Evolutionary conservation across 1,140 invertebrate species (phyloP).

Genomic region (Conus ventricosus): DNA sequence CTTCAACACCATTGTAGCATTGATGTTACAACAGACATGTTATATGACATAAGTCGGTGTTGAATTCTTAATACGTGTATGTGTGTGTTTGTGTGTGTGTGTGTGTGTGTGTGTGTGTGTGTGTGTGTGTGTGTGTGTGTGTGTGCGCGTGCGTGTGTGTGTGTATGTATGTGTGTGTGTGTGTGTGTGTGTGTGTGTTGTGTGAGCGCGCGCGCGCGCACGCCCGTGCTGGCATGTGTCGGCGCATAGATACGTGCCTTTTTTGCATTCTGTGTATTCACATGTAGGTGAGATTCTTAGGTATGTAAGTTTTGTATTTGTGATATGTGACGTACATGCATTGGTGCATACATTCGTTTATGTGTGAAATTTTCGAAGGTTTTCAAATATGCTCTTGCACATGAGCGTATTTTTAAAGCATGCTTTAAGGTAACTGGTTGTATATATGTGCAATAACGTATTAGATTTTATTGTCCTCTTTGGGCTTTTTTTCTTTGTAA

Average conservation of each 20-base stretch:
- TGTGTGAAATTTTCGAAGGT: too few species aligned
- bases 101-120: background rate
- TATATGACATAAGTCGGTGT: background rate
- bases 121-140: background rate
- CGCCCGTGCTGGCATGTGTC: background rate
- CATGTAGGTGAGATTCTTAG: too few species aligned
- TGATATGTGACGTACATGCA: background rate
- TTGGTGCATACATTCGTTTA: background rate
- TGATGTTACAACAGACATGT: background rate
- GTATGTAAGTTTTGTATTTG: too few species aligned
- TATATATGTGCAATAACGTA: too few species aligned
- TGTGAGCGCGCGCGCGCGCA: background rate
- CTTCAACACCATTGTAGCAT: too few species aligned
- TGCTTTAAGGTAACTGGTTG: too few species aligned
- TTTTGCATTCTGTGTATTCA: background rate
- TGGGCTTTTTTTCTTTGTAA: too few species aligned
- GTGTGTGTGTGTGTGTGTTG: background rate
- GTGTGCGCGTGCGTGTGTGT: background rate
- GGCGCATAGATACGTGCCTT: background rate
- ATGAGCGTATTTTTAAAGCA: background rate
- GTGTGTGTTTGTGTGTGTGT: slow-evolving; percentile 1
- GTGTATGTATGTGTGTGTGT: background rate
- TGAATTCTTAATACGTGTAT: background rate
- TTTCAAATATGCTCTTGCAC: background rate
- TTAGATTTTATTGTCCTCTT: too few species aligned